Base-by-base conservation (phyloP, 92 coral and sea anemone genomes). In the Paragorgia papillata region DNA sequence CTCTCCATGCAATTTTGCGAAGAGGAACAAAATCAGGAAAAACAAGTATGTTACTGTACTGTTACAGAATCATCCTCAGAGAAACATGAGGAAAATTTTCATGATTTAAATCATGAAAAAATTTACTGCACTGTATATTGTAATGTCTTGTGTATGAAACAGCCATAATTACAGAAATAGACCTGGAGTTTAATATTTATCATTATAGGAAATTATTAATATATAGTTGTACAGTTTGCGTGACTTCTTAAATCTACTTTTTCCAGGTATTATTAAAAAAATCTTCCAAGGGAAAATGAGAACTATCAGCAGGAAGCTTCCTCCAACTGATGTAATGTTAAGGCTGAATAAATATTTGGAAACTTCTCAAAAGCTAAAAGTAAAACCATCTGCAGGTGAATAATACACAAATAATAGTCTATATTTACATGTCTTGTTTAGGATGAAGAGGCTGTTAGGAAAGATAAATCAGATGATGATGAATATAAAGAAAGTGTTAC, bases 261-360 rank as follows among this genome's bases (percentile, higher is more conserved):
- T 28, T 35, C 9, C 58, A 92, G 97, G 96, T 74, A 74, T 82
- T 28, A 76, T 92, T 33, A 86, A 85, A 83, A 88, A 91, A 66
- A 86, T 92, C 0, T 95, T 95, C 75, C 97, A 89, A 85, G 99
- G 99, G 13, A 89, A 90, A 79, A 95, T 95, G 99, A 87, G 89
- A 54, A 79, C 89, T 1, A 70, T 59, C 15, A 86, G 97, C 40
- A 86, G 97, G 55, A 95, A 95, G 65, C 90, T 95, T 7, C 99
- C 99, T 5, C 99, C 92, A 62, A 89, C 99, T 25, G 99, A 95
- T 92, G 99, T 95, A 73, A 56, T 56, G 62, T 46, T 46, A 2
- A 9, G 15, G 53, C 53, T 46, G 53, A 46, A 46, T 46, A 2
- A 6, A 7, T 46, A 7, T 15, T 46, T 46, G 17, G 15, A 46